phyloP scores from a whole-genome alignment of 2,888 invertebrate species.

The Arge pagana region DNA sequence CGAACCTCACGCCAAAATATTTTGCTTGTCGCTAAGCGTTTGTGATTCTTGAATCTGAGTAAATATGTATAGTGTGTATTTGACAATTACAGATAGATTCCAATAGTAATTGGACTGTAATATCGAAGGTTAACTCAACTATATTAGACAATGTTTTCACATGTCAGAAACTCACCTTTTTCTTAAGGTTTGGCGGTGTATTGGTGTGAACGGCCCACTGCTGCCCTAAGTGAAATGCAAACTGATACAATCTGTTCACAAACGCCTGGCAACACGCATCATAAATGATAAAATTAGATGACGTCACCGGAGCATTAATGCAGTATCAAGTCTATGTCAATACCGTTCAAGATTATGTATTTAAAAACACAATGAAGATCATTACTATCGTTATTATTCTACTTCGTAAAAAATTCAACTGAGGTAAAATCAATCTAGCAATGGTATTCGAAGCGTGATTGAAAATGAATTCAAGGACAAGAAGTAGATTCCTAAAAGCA shows the following conservation, averaged over 20 bases:
- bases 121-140: too few relatives aligned
- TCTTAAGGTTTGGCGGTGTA: slow-evolving; percentile 67
- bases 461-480: too few relatives aligned
- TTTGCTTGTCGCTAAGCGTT: too few relatives aligned
- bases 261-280: slow-evolving; percentile 64
- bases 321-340: slow-evolving; percentile 30
- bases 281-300: slow-evolving; percentile 57
- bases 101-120: too few relatives aligned
- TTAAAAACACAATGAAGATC: background rate
- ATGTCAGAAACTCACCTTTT: slow-evolving; percentile 66
- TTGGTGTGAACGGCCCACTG: slow-evolving; percentile 71
- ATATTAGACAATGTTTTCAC: too few relatives aligned
- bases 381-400: slow-evolving; percentile 4
- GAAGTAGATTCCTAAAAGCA: too few relatives aligned
- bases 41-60: too few relatives aligned
- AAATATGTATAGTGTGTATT: too few relatives aligned
- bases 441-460: too few relatives aligned
- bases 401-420: background rate
- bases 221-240: slow-evolving; percentile 78
- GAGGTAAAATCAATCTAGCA: background rate
- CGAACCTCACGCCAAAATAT: too few relatives aligned
- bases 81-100: too few relatives aligned
- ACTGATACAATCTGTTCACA: slow-evolving; percentile 69
- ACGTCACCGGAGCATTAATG: slow-evolving; percentile 56
- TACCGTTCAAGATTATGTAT: slow-evolving; percentile 6